phyloP scores from a whole-genome alignment of 2,888 invertebrate species.

The Mythimna impura region DNA sequence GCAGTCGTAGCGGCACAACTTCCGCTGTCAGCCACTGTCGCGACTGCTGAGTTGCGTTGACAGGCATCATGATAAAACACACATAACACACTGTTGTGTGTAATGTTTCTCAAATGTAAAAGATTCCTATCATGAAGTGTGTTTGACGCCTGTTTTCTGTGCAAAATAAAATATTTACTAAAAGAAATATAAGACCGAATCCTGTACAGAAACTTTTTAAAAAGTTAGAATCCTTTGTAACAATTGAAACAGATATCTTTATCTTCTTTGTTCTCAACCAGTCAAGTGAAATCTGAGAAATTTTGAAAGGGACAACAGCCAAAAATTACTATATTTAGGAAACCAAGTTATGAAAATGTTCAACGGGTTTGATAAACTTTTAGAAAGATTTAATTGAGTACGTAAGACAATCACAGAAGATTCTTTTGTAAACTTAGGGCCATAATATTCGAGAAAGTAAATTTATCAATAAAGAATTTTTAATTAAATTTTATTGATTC shows the following conservation, averaged over 20 bases:
- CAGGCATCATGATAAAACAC: conserved; percentile 23
- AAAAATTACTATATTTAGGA: background rate
- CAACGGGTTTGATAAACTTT: conserved; percentile 1
- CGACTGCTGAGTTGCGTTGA: conserved; percentile 1
- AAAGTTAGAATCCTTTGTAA: background rate
- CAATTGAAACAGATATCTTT: conserved; percentile 7
- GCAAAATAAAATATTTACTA: background rate
- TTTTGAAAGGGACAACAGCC: background rate
- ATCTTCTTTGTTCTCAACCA: conserved; percentile 1
- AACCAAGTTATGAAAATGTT: background rate
- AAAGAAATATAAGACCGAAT: background rate
- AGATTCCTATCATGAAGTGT: background rate
- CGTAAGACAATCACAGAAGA: background rate
- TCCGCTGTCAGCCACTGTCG: conserved; percentile 7
- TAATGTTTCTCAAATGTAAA: conserved; percentile 12
- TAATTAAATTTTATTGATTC: background rate
- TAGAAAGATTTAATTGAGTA: conserved; percentile 1
- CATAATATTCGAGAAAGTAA: background rate
- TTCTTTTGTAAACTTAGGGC: background rate
- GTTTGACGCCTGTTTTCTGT: background rate
- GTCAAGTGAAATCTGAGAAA: conserved; percentile 9
- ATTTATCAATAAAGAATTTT: background rate
- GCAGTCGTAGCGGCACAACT: conserved; percentile 28
- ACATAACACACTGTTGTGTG: conserved; percentile 9
- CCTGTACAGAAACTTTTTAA: background rate